Evolutionary conservation across 2,888 invertebrate species (phyloP).

Genomic region (Hartigia nigra): DNA sequence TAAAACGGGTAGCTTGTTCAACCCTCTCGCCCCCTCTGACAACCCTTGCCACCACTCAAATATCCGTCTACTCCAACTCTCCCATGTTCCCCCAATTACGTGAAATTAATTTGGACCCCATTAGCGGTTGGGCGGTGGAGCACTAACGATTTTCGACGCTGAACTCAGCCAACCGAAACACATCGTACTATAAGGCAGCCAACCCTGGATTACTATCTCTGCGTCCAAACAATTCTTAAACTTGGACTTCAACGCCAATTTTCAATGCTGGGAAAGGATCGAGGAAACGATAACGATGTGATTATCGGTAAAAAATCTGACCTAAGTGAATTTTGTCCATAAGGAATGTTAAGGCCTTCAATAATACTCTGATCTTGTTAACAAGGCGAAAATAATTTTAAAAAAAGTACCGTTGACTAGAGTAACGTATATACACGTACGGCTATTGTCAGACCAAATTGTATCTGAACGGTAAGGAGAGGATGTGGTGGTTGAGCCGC

Average conservation of each 20-base stretch:
- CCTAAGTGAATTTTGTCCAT: neutral
- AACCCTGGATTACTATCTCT: neutral
- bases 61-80: neutral
- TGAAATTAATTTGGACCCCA: constrained; percentile 63
- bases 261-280: neutral
- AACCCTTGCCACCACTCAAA: neutral
- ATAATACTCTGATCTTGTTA: neutral
- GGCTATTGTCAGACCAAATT: neutral
- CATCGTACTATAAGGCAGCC: neutral
- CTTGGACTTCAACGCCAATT: neutral
- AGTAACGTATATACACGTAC: neutral
- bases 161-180: constrained; percentile 35
- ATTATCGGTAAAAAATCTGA: neutral
- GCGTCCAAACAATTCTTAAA: neutral
- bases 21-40: neutral
- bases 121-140: constrained; percentile 52
- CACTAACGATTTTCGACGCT: constrained; percentile 57
- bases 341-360: neutral
- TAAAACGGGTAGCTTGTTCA: constrained; percentile 56
- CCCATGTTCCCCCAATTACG: constrained; percentile 54
- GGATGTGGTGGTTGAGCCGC: constrained; percentile 65
- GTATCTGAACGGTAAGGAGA: constrained; percentile 31
- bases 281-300: neutral
- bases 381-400: neutral
- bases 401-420: neutral